Evolutionary conservation across 2,888 invertebrate genomes (phyloP).

Genomic region (Spialia ferax): DNA sequence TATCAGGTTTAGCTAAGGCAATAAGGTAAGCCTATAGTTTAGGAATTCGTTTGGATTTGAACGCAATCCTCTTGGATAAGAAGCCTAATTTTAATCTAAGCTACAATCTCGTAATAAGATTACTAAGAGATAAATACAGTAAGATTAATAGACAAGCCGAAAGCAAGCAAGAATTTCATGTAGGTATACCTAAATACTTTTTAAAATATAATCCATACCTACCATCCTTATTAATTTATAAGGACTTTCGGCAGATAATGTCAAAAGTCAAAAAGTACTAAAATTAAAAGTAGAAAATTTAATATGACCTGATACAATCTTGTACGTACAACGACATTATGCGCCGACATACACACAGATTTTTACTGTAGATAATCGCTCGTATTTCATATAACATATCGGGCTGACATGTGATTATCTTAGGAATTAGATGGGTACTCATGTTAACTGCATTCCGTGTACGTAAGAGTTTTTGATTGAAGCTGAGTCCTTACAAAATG

Average conservation of each 20-base stretch:
- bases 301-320: slow-evolving; percentile 37
- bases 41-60: too few relatives aligned
- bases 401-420: slow-evolving; percentile 31
- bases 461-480: neutral
- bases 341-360: slow-evolving; percentile 34
- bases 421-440: slow-evolving; percentile 29
- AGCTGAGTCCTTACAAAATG: neutral
- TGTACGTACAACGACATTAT: slow-evolving; percentile 31
- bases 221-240: slow-evolving; percentile 12
- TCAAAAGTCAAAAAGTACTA: slow-evolving; percentile 33
- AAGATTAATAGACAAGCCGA: too few relatives aligned
- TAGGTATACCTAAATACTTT: neutral
- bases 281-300: slow-evolving; percentile 23
- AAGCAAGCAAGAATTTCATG: too few relatives aligned
- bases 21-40: too few relatives aligned
- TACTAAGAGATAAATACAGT: too few relatives aligned
- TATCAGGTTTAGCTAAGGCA: too few relatives aligned
- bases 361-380: slow-evolving; percentile 34
- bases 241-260: slow-evolving; percentile 32
- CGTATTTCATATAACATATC: slow-evolving; percentile 39
- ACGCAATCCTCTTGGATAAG: too few relatives aligned
- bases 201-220: neutral
- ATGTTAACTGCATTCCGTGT: slow-evolving; percentile 29
- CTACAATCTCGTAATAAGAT: too few relatives aligned
- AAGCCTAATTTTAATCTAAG: too few relatives aligned